A percentile compares a stretch with the other conserved stretches of the same genome.
Conservation (phyloP, 2,113 vertebrate genomes). For the Antechinus flavipes region DNA sequence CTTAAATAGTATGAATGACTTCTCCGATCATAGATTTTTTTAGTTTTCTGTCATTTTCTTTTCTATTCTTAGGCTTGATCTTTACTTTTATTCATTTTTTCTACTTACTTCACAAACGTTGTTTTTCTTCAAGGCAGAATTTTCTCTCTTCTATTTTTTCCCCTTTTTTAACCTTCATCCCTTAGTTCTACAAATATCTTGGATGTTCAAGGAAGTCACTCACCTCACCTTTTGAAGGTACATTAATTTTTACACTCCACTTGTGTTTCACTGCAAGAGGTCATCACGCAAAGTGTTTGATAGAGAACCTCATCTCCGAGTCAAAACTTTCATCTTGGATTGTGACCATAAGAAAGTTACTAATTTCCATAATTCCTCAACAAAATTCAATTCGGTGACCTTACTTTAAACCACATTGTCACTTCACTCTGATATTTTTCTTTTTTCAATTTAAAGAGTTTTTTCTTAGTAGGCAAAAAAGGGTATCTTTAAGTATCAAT, state of each 20-base stretch:
- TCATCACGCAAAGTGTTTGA: background rate
- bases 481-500: background rate
- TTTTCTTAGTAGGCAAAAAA: background rate
- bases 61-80: background rate
- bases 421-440: background rate
- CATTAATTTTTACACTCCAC: constrained; percentile 22
- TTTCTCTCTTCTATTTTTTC: background rate
- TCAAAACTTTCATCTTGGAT: background rate
- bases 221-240: constrained; percentile 15
- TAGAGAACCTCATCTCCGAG: background rate
- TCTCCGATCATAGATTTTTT: background rate
- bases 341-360: constrained; percentile 5
- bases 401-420: constrained; percentile 10
- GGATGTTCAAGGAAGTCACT: background rate
- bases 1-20: background rate
- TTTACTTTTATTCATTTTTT: background rate
- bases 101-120: background rate
- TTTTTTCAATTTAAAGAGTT: background rate
- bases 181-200: background rate
- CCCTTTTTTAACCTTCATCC: background rate
- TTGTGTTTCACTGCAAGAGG: background rate
- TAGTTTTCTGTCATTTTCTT: background rate
- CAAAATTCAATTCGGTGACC: constrained; percentile 17
- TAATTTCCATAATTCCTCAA: constrained; percentile 14
- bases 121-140: constrained; percentile 11